Evolutionary conservation across 2,888 invertebrate species (phyloP).

Genomic region (Cyclophora albipunctata): DNA sequence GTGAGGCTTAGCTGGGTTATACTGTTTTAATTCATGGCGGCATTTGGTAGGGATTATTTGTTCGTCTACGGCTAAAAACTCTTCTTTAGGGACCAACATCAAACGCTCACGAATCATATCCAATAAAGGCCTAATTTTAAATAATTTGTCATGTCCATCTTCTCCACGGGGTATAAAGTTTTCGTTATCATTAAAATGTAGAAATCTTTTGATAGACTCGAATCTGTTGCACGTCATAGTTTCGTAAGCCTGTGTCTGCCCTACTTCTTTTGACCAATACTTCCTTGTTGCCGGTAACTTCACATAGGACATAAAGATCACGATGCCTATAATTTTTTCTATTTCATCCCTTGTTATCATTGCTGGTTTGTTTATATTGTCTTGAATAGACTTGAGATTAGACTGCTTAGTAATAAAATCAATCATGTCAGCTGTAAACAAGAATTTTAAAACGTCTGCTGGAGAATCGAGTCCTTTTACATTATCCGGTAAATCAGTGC

Average conservation of each 20-base stretch:
- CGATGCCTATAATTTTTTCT: slow-evolving; percentile 1
- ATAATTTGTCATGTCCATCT: slow-evolving; percentile 12
- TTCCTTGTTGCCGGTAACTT: slow-evolving; percentile 18
- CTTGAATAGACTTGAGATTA: not conserved
- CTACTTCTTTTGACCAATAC: slow-evolving; percentile 18
- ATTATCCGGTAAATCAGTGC: not conserved
- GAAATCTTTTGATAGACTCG: slow-evolving; percentile 17
- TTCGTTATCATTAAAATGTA: slow-evolving; percentile 15
- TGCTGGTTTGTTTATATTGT: not conserved
- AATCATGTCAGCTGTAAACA: not conserved
- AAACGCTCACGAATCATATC: slow-evolving; percentile 12
- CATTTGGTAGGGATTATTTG: slow-evolving; percentile 36
- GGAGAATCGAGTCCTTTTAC: not conserved
- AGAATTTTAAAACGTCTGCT: not conserved
- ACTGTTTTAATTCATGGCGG: slow-evolving; percentile 1
- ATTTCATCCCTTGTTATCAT: not conserved
- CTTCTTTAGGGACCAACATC: slow-evolving; percentile 26
- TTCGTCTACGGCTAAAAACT: slow-evolving; percentile 28
- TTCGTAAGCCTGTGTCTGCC: not conserved
- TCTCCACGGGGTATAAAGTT: slow-evolving; percentile 6
- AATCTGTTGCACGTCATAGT: slow-evolving; percentile 19
- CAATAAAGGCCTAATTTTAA: slow-evolving; percentile 24
- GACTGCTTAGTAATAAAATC: not conserved
- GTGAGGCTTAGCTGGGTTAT: slow-evolving; percentile 22
- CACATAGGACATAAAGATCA: slow-evolving; percentile 22